Percentiles rank a stretch among this genome's conserved stretches.
Conservation (phyloP, 2,797 vertebrate genomes). For the Podarcis lilfordi region DNA sequence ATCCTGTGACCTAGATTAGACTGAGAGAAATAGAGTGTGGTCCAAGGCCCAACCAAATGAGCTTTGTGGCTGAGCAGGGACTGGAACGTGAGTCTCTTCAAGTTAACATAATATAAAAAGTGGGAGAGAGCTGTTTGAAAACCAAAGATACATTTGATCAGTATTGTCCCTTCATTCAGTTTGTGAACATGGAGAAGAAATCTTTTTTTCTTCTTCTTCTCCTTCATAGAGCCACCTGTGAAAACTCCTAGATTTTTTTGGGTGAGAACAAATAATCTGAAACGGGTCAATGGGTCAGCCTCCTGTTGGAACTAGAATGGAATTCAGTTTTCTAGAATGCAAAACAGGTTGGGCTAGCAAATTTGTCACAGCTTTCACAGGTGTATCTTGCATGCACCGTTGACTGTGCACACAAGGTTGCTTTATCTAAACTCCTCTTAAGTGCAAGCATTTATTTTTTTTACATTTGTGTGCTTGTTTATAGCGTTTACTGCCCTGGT, state of each 20-base stretch:
- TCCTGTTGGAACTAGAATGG: background rate
- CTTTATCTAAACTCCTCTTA: background rate
- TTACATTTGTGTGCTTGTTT: background rate
- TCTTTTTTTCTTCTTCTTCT: background rate
- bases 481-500: background rate
- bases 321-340: background rate
- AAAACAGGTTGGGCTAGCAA: background rate
- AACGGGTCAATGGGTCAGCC: background rate
- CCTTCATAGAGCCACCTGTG: no score
- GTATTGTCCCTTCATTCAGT: background rate
- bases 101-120: background rate
- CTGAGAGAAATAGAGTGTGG: background rate
- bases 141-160: background rate
- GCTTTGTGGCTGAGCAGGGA: background rate
- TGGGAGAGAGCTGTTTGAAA: background rate
- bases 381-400: background rate
- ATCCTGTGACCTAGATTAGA: background rate
- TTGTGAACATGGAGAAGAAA: no score
- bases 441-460: background rate
- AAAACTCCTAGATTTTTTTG: background rate
- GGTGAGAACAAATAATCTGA: background rate
- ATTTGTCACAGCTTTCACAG: background rate
- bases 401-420: background rate
- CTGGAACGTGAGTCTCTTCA: constrained; percentile 1
- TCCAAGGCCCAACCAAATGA: background rate